Evolutionary conservation across 2,888 invertebrate genomes (phyloP), one percentile per base, ranked within the genome.

Genomic region (Atethmia centrago): DNA sequence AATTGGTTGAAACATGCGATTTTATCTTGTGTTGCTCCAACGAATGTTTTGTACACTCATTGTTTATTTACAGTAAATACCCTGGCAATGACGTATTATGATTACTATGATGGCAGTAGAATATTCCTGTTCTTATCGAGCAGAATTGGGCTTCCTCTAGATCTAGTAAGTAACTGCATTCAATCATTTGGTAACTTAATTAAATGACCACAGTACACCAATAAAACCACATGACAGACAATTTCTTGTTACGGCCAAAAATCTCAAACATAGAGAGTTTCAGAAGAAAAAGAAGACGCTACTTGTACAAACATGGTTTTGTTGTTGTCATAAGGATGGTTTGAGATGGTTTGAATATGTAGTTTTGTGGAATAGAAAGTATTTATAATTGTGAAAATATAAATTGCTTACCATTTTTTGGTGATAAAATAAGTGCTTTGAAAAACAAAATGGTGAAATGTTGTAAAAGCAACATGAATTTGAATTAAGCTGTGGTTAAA

Each of bases 71-170:
- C 85, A 87, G 83, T 42, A 58, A 59, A 74, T 61, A 77, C 71
- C 55, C 66, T 66, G 88, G 62, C 91, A 75, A 84, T 90, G 74
- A 85, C 88, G 62, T 95, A 94, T 83, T 89, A 95, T 80, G 95
- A 95, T 88, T 96, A 97, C 87, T 98, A 98, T 91, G 97, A 97
- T 91, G 98, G 98, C 76, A 97, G 97, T 92, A 97, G 97, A 89
- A 92, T 97, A 77, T 98, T 98, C 92, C 91, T 96, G 79, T 98
- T 97, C 95, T 89, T 98, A 77, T 97, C 98, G 49, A 97, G 97
- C 87, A 95, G 96, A 90, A 94, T 97, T 85, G 98, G 98, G 80
- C 96, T 98, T 84, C 97, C 98, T 68, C 97, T 98, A 89, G 98
- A 98, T 95, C 97, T 98, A 97, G 98, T 98, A 96, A 97, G 97